Evolutionary conservation across 2,888 invertebrate genomes (phyloP), one percentile per base, ranked within the genome.

Genomic region (Melieria crassipennis): DNA sequence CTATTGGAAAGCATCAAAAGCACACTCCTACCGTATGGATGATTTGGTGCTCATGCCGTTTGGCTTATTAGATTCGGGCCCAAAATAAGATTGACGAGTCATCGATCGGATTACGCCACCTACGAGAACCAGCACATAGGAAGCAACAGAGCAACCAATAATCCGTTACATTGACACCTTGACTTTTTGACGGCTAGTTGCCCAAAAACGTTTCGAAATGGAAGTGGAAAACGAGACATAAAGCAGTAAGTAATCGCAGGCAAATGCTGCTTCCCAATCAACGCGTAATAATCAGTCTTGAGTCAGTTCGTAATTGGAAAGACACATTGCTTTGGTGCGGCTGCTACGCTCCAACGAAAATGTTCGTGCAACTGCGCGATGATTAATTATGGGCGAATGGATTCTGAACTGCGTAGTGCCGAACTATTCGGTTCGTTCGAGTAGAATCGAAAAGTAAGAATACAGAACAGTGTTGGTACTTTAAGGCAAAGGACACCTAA

Each of bases 131-230:
- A 6, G 52, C 16, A 30, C 50, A 68, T 68, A 55, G 55, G 61
- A 64, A 63, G 60, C 69, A 69, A 65, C 55, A 70, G 48, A 52
- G 30, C 60, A 47, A 30, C 42, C 58, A 64, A 64, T 60, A 70
- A 70, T 70, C 65, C 65, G 70, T 57, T 58, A 70, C 70, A 70
- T 64, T 70, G 70, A 70, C 70, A 70, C 58, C 58, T 64, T 46
- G 60, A 69, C 47, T 42, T 68, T 68, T 61, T 52, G 46, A 30
- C n/a, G 46, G 52, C 65, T 55, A 13, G 45, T 42, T 50, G 30
- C 11, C 55, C 43, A 50, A 43, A 47, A 11, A 30, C 11, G 48
- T 10, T 48, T 60, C 58, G 30, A 10, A 47, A 57, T 7, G 43
- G 6, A 13, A 30, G 30, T 11, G 43, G 45, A 67, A 50, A 57